These are phyloP conservation scores for Diplosoma virens DNA, from an alignment of 23 tunicate species.

Conservation along the genomic window DNA sequence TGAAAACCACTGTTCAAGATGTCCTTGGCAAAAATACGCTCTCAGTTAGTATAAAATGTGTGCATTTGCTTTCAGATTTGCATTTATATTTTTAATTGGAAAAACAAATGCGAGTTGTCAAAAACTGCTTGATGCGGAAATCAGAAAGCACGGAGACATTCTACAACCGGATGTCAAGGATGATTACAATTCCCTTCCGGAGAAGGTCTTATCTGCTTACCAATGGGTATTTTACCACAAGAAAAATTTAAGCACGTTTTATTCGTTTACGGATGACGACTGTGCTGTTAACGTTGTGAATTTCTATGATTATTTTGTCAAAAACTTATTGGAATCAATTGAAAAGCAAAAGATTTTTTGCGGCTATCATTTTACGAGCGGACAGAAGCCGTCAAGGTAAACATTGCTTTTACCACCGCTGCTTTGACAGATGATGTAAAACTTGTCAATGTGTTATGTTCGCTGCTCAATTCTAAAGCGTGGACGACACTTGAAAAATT, in stretches of 20 bases:
- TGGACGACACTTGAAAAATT: too few relatives aligned
- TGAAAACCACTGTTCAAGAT: background rate
- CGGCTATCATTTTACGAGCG: slow-evolving; percentile 47
- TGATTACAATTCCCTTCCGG: slow-evolving; percentile 48
- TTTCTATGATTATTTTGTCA: slow-evolving; percentile 35
- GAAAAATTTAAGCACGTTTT: slow-evolving; percentile 50
- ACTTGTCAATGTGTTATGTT: too few relatives aligned
- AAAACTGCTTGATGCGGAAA: slow-evolving; percentile 42
- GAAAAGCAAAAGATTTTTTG: slow-evolving; percentile 36
- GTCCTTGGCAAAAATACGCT: too few relatives aligned
- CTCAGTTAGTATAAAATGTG: background rate
- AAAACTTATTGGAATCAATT: background rate
- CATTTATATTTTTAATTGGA: slow-evolving; percentile 62
- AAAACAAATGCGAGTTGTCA: background rate
- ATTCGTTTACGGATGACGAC: slow-evolving; percentile 75
- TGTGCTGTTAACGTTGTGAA: slow-evolving; percentile 48
- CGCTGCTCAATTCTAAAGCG: too few relatives aligned
- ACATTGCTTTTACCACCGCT: background rate
- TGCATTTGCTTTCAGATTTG: slow-evolving; percentile 36
- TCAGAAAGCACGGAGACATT: slow-evolving; percentile 59
- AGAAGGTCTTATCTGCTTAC: slow-evolving; percentile 57
- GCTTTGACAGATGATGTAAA: too few relatives aligned
- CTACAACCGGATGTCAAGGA: slow-evolving; percentile 79
- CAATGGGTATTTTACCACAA: slow-evolving; percentile 45
- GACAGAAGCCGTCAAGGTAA: slow-evolving; percentile 40